Percentiles rank a stretch among this genome's conserved stretches.
Evolutionary conservation across 2,113 vertebrate species (phyloP).

Genomic region (Malurus cyaneus): DNA sequence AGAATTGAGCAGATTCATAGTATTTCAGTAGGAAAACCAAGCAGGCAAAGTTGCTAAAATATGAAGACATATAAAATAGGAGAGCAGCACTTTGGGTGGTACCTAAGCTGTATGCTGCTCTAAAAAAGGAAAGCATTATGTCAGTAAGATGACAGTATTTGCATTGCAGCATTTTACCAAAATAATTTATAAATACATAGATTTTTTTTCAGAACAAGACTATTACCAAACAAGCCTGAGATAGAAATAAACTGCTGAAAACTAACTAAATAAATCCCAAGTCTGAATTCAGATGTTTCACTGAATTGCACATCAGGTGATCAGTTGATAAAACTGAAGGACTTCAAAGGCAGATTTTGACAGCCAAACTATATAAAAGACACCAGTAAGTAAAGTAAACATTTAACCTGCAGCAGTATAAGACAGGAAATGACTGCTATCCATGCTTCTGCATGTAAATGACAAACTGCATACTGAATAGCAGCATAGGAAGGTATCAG

Average conservation of each 20-base stretch:
- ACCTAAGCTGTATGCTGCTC: neutral
- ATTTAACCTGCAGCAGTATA: neutral
- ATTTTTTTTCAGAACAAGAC: neutral
- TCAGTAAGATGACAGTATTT: neutral
- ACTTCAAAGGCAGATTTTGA: neutral
- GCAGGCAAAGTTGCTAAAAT: neutral
- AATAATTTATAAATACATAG: neutral
- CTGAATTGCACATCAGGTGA: neutral
- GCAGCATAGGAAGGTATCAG: neutral
- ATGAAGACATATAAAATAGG: neutral
- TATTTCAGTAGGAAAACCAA: neutral
- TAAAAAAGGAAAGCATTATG: neutral
- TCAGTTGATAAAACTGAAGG: neutral
- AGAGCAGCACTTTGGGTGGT: neutral
- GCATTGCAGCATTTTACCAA: neutral
- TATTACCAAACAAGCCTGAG: neutral
- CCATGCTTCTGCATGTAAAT: neutral
- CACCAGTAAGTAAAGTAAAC: neutral
- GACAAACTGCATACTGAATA: neutral
- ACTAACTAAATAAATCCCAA: neutral
- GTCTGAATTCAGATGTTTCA: neutral
- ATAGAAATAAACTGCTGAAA: neutral
- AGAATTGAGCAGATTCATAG: neutral
- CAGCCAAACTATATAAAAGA: neutral
- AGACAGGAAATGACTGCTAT: neutral